These are phyloP conservation scores for Ceratoteleas bidentatus DNA, from an alignment of 1,140 invertebrate species.

Conservation along the genomic window DNA sequence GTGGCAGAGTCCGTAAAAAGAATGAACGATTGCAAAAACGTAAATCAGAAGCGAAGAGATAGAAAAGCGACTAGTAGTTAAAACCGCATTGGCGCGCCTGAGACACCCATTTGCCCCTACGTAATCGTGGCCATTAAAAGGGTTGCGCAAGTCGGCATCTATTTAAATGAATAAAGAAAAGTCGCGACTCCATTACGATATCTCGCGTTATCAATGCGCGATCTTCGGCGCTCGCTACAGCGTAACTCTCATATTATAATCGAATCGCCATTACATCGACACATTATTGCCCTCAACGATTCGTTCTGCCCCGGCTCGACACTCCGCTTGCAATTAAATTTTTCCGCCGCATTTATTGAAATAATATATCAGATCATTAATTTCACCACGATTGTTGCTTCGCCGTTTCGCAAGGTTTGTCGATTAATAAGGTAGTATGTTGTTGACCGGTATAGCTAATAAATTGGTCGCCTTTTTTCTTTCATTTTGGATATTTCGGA, in stretches of 20 bases:
- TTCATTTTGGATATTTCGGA: no score
- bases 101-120: conserved; percentile 5
- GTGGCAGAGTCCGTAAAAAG: no score
- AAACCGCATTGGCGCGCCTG: conserved; percentile 23
- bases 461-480: conserved; percentile 35
- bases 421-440: conserved; percentile 50
- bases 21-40: no score
- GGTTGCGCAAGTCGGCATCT: conserved; percentile 39
- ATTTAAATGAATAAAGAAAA: conserved; percentile 51
- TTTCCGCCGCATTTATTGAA: conserved; percentile 50
- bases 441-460: conserved; percentile 33
- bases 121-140: no score
- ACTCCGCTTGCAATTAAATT: conserved; percentile 54
- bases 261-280: conserved; percentile 62
- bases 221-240: conserved; percentile 52
- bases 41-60: no score
- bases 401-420: conserved; percentile 51
- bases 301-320: conserved; percentile 53
- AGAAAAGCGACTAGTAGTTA: no score
- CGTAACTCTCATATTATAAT: conserved; percentile 60
- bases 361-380: conserved; percentile 65
- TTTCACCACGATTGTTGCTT: conserved; percentile 47
- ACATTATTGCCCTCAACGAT: conserved; percentile 61
- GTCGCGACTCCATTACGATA: conserved; percentile 46
- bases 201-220: conserved; percentile 46